Conservation (phyloP, 2,113 vertebrate species). For the Tachysurus fulvidraco region DNA sequence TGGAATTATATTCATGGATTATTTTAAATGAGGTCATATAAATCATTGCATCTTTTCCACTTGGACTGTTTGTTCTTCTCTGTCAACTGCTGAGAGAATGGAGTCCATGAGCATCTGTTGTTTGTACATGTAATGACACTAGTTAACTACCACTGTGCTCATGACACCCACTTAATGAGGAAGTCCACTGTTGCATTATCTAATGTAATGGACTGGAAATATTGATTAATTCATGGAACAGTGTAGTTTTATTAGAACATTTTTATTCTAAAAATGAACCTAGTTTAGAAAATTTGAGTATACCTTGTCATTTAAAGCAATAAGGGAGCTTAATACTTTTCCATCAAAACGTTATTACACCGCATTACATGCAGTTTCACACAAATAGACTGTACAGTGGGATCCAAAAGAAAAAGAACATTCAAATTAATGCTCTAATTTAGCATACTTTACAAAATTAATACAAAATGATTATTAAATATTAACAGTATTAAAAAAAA, state of each 20-base stretch:
- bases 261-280: neutral
- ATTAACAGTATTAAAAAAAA: neutral
- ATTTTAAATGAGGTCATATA: neutral
- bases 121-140: slow-evolving; percentile 26
- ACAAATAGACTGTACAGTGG: neutral
- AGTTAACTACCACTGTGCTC: slow-evolving; percentile 18
- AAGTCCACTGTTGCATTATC: neutral
- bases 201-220: slow-evolving; percentile 30
- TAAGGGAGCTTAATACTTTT: neutral
- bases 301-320: neutral
- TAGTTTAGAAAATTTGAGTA: neutral
- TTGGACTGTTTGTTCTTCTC: slow-evolving; percentile 5
- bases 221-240: slow-evolving; percentile 8
- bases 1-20: neutral
- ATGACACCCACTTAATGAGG: neutral
- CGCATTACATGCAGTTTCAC: neutral
- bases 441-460: neutral
- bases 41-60: slow-evolving; percentile 5
- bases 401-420: neutral
- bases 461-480: neutral
- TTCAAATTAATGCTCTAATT: neutral
- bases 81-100: slow-evolving; percentile 3
- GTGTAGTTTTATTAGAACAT: neutral
- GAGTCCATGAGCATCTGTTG: slow-evolving; percentile 26
- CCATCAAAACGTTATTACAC: neutral